These are phyloP conservation scores for Drosophila leontia DNA, from an alignment of 1,140 invertebrate genomes.

Conservation along the genomic window DNA sequence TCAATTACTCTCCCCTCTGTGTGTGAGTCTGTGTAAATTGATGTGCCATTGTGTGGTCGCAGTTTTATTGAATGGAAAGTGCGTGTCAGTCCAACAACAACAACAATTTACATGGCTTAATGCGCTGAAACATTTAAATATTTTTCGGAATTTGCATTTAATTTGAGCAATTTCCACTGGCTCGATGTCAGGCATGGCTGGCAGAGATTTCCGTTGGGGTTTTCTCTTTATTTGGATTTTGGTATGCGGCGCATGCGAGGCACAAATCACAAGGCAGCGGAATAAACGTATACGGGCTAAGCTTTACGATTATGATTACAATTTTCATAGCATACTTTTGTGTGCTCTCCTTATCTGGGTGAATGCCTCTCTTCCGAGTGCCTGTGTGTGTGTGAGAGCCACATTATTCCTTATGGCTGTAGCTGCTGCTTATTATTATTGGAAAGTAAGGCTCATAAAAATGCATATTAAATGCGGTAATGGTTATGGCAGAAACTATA, in stretches of 20 bases:
- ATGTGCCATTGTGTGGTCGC: constrained; percentile 67
- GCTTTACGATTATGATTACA: constrained; percentile 55
- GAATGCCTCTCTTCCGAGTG: not conserved
- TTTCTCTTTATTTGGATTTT: constrained; percentile 25
- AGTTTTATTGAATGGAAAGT: constrained; percentile 74
- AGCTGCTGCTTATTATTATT: constrained; percentile 57
- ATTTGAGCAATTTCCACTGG: constrained; percentile 52
- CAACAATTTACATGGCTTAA: constrained; percentile 74
- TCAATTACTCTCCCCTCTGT: not conserved
- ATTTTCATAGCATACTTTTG: constrained; percentile 74
- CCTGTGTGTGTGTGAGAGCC: constrained; percentile 1
- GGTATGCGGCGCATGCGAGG: constrained; percentile 51
- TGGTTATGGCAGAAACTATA: constrained; percentile 56
- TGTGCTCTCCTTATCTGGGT: constrained; percentile 32
- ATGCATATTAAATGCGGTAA: constrained; percentile 69
- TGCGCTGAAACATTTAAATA: constrained; percentile 61
- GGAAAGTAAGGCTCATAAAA: constrained; percentile 63
- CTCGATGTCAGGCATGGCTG: constrained; percentile 30
- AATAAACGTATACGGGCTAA: constrained; percentile 24
- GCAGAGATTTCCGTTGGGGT: constrained; percentile 25
- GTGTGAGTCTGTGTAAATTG: constrained; percentile 61
- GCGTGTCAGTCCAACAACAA: constrained; percentile 53
- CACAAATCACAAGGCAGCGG: constrained; percentile 46
- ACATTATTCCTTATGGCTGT: constrained; percentile 45
- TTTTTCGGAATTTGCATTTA: constrained; percentile 56